Percentiles rank a stretch among this genome's conserved stretches.
Evolutionary conservation across 2,888 invertebrate genomes (phyloP).

Genomic region (Dryadula phaetusa): DNA sequence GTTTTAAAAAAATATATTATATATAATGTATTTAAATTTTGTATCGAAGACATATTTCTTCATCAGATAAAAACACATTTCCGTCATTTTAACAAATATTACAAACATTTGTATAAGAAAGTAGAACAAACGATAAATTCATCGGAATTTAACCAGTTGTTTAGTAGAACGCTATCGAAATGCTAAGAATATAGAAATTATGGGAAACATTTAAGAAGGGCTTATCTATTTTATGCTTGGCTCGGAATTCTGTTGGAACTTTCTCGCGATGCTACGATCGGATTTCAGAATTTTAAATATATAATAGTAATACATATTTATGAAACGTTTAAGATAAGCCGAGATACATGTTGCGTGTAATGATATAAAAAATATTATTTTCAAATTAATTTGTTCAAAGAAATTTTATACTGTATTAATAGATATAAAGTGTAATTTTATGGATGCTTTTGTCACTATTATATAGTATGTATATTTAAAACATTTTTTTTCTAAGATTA

Average conservation of each 20-base stretch:
- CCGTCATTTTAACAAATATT: background rate
- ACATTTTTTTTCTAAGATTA: too few species aligned
- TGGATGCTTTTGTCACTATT: too few species aligned
- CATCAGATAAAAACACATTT: background rate
- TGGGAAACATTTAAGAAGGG: conserved; percentile 41
- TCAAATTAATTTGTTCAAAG: background rate
- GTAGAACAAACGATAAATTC: conserved; percentile 16
- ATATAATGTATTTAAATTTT: background rate
- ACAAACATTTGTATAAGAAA: background rate
- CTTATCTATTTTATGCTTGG: conserved; percentile 67
- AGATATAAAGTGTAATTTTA: too few species aligned
- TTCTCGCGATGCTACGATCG: conserved; percentile 49
- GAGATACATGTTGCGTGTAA: conserved; percentile 8
- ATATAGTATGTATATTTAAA: too few species aligned
- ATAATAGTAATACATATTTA: conserved; percentile 22
- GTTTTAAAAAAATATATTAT: background rate
- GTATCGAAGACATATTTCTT: background rate
- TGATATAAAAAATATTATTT: background rate
- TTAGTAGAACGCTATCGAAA: conserved; percentile 15
- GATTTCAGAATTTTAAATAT: conserved; percentile 38
- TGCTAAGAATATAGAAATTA: conserved; percentile 28
- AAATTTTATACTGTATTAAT: background rate
- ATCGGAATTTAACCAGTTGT: conserved; percentile 13
- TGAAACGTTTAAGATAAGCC: conserved; percentile 27
- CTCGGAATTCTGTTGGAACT: conserved; percentile 59